Conservation (phyloP, 2,113 vertebrate species). For the Hippolais icterina region DNA sequence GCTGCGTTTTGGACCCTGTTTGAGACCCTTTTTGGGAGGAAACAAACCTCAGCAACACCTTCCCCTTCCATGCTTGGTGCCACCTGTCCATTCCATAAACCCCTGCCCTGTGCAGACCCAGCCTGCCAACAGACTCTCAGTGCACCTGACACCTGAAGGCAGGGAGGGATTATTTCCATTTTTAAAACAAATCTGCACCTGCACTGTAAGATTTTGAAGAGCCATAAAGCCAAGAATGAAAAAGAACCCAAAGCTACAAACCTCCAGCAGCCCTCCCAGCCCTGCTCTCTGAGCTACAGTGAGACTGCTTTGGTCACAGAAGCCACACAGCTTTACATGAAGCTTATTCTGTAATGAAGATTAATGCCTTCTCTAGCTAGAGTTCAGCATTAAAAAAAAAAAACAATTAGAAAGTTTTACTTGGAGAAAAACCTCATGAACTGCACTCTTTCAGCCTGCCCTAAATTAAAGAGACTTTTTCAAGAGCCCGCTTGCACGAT, state of each 20-base stretch:
- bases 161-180: neutral
- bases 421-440: neutral
- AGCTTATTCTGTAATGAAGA: neutral
- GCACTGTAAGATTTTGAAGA: neutral
- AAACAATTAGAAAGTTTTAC: neutral
- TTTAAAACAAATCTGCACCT: neutral
- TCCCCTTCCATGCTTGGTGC: neutral
- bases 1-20: neutral
- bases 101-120: neutral
- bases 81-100: neutral
- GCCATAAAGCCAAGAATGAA: neutral
- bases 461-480: neutral
- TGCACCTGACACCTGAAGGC: neutral
- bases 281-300: neutral
- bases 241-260: accelerated
- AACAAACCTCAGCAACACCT: too few relatives aligned
- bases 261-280: accelerated
- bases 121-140: neutral
- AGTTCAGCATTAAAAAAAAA: neutral
- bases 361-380: neutral
- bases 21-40: neutral
- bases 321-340: neutral
- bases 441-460: neutral
- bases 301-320: neutral
- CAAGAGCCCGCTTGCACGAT: neutral